phyloP scores from a whole-genome alignment of 2,888 invertebrate genomes.

The Epistrophe grossulariae region DNA sequence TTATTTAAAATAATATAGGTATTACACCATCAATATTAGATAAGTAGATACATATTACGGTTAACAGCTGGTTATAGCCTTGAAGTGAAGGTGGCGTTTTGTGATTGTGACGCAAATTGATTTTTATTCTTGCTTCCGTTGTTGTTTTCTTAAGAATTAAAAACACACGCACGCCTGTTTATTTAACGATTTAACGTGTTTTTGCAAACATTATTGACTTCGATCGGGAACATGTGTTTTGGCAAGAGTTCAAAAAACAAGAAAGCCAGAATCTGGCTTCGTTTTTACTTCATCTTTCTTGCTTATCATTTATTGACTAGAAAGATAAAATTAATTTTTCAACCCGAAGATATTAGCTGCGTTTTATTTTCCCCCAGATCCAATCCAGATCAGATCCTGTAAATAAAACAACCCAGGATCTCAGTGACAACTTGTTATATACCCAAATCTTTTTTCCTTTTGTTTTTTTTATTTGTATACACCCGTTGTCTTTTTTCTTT shows the following conservation, averaged over 20 bases:
- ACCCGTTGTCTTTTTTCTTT: too few relatives aligned
- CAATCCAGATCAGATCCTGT: too few relatives aligned
- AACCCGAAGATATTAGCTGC: too few relatives aligned
- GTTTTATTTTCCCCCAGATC: too few relatives aligned
- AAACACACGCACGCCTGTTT: neutral
- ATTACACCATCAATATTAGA: neutral
- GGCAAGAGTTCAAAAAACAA: neutral
- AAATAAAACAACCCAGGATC: too few relatives aligned
- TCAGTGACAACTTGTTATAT: too few relatives aligned
- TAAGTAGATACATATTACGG: neutral
- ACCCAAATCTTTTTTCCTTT: too few relatives aligned
- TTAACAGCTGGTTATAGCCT: constrained; percentile 17
- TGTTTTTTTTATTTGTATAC: too few relatives aligned
- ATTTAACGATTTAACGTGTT: neutral
- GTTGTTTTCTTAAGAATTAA: neutral
- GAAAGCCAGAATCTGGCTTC: too few relatives aligned
- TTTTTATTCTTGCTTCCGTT: constrained; percentile 4
- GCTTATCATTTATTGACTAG: too few relatives aligned
- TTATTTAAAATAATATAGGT: neutral
- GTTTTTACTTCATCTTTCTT: too few relatives aligned
- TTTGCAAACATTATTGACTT: neutral
- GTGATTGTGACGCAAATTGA: constrained; percentile 5
- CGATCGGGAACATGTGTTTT: neutral
- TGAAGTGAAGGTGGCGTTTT: constrained; percentile 3
- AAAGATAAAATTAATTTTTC: too few relatives aligned